Evolutionary conservation across 2,797 vertebrate species (phyloP).

Genomic region (Pygocentrus nattereri): DNA sequence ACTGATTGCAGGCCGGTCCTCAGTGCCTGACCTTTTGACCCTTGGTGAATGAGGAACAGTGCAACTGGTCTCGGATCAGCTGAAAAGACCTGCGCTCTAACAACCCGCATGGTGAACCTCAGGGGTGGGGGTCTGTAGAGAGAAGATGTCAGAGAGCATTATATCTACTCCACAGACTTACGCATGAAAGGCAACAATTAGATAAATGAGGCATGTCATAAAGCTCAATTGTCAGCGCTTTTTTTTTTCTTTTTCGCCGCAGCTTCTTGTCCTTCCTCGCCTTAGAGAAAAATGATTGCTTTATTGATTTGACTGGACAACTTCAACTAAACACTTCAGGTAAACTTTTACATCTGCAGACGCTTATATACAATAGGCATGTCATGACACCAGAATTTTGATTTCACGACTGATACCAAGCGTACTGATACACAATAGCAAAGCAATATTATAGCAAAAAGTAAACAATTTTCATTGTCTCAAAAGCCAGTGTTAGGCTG

Average conservation of each 20-base stretch:
- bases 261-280: not conserved
- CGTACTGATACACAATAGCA: no score
- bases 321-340: not conserved
- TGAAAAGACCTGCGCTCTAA: not conserved
- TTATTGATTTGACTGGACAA: not conserved
- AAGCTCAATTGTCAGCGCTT: conserved; percentile 8
- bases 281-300: not conserved
- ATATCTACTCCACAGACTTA: conserved; percentile 25
- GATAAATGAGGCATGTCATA: conserved; percentile 1
- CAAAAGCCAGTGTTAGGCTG: no score
- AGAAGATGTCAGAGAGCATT: conserved; percentile 25
- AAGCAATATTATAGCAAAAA: not conserved
- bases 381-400: no score
- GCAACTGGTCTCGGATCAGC: not conserved
- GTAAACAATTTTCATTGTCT: not conserved
- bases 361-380: no score
- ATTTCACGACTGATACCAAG: no score
- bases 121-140: not conserved
- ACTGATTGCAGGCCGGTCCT: conserved; percentile 3
- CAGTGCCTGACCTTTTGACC: not conserved
- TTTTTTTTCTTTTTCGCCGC: no score
- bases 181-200: conserved; percentile 1
- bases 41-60: not conserved
- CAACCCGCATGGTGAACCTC: not conserved
- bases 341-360: not conserved